Evolutionary conservation across 1,140 invertebrate species (phyloP), one percentile per base, ranked within the genome.

Genomic region (Eriosoma lanigerum): DNA sequence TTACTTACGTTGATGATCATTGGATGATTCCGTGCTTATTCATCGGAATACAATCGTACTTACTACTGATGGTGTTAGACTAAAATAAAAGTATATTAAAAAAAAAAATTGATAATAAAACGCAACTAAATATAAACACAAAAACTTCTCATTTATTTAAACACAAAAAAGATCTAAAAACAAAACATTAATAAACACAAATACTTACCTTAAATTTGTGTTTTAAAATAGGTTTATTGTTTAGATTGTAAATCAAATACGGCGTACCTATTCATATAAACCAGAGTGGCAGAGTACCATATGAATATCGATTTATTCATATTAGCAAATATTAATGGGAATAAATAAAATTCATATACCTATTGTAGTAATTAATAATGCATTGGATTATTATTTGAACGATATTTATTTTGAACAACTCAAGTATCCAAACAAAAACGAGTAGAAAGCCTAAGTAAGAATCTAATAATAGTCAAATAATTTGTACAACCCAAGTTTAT

Each of bases 371-470:
- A 38, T 38, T 8, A 38, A 38, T 38, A 38, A 38, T 38, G 32
- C 32, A 38, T n/a, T 38, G 32, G 3, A 38, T 3, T 4, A 38
- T 38, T 50, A 50, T 50, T 29, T 26, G 15, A 50, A 70, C 48
- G 26, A 8, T 68, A 13, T 32, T 52, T 73, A 73, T 73, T 73
- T 52, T 29, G 21, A 72, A 72, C 24, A 29, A 50, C 6, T 1
- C 15, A 24, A 21, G 52, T 76, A 73, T 54, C 9, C 17, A 73
- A 54, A 73, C 50, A 56, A 58, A 76, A 76, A 76, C 54, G 32
- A 76, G 32, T 24, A 76, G 32, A 76, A 76, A 44, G 52, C n/a
- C 21, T 76, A 52, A 73, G 70, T 73, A 73, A 73, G 48, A 73
- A 52, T 73, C 70, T 48, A 44, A 24, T 29, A 72, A 50, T 38